Base-by-base conservation (phyloP, 2,888 invertebrate genomes). In the Temnothorax rugatulus region DNA sequence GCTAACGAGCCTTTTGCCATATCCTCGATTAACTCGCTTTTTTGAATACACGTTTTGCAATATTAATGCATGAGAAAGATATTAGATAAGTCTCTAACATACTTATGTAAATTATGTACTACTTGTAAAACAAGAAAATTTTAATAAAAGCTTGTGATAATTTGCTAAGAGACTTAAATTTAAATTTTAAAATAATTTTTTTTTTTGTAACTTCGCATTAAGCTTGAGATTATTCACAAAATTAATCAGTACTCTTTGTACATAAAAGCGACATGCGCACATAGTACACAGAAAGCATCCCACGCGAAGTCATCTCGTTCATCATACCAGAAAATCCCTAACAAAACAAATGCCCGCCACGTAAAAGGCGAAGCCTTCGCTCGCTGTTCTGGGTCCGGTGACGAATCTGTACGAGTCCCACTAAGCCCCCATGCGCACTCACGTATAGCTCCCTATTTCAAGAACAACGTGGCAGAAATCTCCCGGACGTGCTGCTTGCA, bases 381-480 rank as follows among this genome's bases (percentile, higher is more conserved):
- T 21, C 75, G 52, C 54, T 41, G 71, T 79, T 79, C 73, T 73
- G 59, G 47, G 47, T 47, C 73, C 73, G 79, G 15, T 79, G 79
- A 79, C 73, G 79, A 71, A 71, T 79, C 73, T 71, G 71, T 79
- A 79, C 79, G 47, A 73, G 59, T 73, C 79, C 59, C 69, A 25
- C 54, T 66, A 44, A 66, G 66, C 54, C 38, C 66, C 76, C 79
- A 34, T 59, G 57, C 34, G 59, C 57, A 25, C 73, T 50, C 79
- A 61, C 59, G 38, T 61, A 63, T 61, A 63, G 79, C 57, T 52
- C 69, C 75, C 75, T 61, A 74, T 68, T 81, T 83, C 87, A 68
- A 83, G 85, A 87, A 85, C 82, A 87, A 84, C 86, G 68, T 59
- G 64, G 59, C 79, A 86, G 76, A 75, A 75, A 66, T 59, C 84